phyloP scores from a whole-genome alignment of 2,113 vertebrate species.

The Mastomys natalensis region DNA sequence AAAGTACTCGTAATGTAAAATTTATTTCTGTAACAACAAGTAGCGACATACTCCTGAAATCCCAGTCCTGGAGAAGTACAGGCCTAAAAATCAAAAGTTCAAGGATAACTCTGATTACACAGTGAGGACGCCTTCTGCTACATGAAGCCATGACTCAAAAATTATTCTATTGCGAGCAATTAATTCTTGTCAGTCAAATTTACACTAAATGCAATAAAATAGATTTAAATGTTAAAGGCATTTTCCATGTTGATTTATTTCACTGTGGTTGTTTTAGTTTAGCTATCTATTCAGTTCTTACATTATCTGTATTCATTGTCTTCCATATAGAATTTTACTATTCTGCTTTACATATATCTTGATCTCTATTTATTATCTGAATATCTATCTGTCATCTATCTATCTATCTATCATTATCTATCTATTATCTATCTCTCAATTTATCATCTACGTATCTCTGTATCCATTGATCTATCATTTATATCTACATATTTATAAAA shows the following conservation, averaged over 20 bases:
- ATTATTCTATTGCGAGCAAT: not conserved
- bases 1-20: not conserved
- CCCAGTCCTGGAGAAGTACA: not conserved
- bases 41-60: too few relatives aligned
- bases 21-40: not conserved
- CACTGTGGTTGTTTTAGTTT: not conserved
- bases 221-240: not conserved
- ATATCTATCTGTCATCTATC: too few relatives aligned
- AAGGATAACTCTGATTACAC: accelerated
- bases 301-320: not conserved
- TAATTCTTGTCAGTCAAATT: not conserved
- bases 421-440: too few relatives aligned
- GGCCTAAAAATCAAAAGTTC: too few relatives aligned
- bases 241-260: not conserved
- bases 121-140: not conserved
- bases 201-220: not conserved
- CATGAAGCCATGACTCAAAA: not conserved
- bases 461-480: too few relatives aligned
- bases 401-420: too few relatives aligned
- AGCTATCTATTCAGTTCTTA: not conserved
- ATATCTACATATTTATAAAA: too few relatives aligned
- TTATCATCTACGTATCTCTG: too few relatives aligned
- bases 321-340: not conserved
- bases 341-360: not conserved
- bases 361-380: too few relatives aligned